These are phyloP conservation scores for Desmodus rotundus DNA, from an alignment of 2,113 vertebrate genomes.

Conservation along the genomic window DNA sequence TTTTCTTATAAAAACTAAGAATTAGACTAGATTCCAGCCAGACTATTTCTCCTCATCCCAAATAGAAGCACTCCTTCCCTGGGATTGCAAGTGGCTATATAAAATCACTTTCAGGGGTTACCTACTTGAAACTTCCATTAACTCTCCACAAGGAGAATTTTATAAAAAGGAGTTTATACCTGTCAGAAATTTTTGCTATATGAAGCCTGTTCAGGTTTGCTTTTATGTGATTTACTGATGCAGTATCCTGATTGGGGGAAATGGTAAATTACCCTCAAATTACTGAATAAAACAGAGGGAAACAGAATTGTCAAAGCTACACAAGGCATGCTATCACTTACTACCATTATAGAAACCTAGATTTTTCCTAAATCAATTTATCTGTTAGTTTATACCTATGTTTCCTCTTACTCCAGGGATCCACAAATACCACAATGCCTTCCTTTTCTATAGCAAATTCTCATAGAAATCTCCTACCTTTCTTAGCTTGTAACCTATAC, in stretches of 20 bases:
- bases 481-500: neutral
- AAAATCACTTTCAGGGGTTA: constrained; percentile 31
- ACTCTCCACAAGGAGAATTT: constrained; percentile 29
- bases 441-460: neutral
- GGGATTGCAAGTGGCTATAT: neutral
- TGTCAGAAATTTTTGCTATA: constrained; percentile 19
- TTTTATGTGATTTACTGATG: constrained; percentile 34
- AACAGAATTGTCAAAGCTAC: constrained; percentile 10
- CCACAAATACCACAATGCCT: neutral
- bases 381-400: neutral
- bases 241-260: neutral
- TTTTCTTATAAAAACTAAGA: constrained; percentile 32
- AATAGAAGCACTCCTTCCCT: constrained; percentile 15
- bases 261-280: neutral
- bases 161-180: neutral
- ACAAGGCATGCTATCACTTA: neutral
- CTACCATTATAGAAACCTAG: neutral
- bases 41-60: neutral
- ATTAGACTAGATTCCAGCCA: neutral
- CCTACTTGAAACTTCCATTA: neutral
- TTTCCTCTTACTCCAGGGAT: constrained; percentile 12
- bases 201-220: neutral
- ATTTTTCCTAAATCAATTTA: constrained; percentile 18
- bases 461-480: constrained; percentile 18
- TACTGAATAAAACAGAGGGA: constrained; percentile 28